Base-by-base conservation (phyloP, 2,797 vertebrate species). In the Agapornis canus region DNA sequence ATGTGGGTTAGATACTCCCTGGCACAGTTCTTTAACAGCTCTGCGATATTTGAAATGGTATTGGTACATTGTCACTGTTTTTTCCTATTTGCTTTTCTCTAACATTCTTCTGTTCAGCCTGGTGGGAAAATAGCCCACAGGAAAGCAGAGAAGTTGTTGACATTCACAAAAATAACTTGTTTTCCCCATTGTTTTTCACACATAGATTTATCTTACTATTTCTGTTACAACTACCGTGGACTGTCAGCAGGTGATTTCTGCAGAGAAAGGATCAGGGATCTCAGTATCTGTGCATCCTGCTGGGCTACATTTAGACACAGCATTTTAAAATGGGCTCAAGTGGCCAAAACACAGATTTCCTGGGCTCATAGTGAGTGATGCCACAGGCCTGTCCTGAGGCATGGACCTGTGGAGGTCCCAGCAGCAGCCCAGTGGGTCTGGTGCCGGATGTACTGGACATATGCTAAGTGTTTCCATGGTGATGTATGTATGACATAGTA, bases 91-190 rank as follows among this genome's bases (percentile, higher is more conserved):
- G 59, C 57, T 86, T 70, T 11, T 29, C 26, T 66, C 63, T 85
- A 63, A 86, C 40, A n/a, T 63, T 77, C 56, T 60, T 79, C 66
- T 72, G 48, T 86, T 69, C 29, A 68, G 69, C 43, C 82, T 83
- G 72, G 43, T n/a, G 59, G 45, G 60, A 79, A 93, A 83, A 75
- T 18, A 86, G 45, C 47, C 47, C 63, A 39, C 56, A 83, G 69
- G 43, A 83, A 91, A 91, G 78, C 31, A 16, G 61, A 75, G 48
- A 71, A 92, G 52, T 49, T 77, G 69, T 73, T 87, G 79, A 69
- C 43, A 61, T 89, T 78, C 47, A 32, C 63, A 86, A 92, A 93
- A 81, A 59, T 68, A 81, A 54, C 82, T 75, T 73, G 79, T 75
- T 70, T 80, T 80, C 49, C 60, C 45, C 42, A 70, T 64, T 0